Evolutionary conservation across 2,888 invertebrate genomes (phyloP), one percentile per base, ranked within the genome.

Genomic region (Volucella zonaria): DNA sequence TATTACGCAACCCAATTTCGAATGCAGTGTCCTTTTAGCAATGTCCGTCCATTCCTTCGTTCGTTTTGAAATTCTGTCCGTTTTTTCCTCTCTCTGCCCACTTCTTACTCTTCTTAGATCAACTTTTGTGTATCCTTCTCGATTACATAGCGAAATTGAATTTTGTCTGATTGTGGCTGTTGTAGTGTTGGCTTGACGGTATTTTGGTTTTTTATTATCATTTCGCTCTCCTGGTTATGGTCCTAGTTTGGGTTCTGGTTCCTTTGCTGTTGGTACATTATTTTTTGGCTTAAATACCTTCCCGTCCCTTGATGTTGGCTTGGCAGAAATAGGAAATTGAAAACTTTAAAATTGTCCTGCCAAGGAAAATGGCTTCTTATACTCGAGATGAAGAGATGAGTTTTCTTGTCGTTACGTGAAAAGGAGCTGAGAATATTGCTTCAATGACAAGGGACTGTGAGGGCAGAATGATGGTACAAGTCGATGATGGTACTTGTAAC

Each of bases 101-200:
- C 52, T 11, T 12, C 11, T 38, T 45, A 15, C 15, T 42, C 56
- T 15, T 31, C 61, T 31, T 31, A 31, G 31, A 11, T 11, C 18
- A 10, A 42, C 14, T 18, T 14, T 43, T 52, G 31, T 54, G 64
- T 74, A 78, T 78, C 79, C 40, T 82, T 64, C 64, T 70, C 74
- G 74, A 83, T 83, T 83, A 79, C 82, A 83, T 58, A 75, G 64
- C 59, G 64, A 83, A 83, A 83, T 83, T 83, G 82, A 83, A 83
- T 83, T 83, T 83, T 14, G 67, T 74, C 79, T 74, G 74, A 79
- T 74, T 74, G 78, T 23, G 62, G 78, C 68, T 74, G 67, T 74
- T 74, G 67, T 74, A 62, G 78, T 64, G 70, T 79, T 66, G 74
- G 82, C 74, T 83, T 75, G 58, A 56, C 78, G 74, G 79, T 79